A percentile compares a stretch with the other conserved stretches of the same genome.
Conservation (phyloP, 2,113 vertebrate species). For the Machaerirhynchus nigripectus region DNA sequence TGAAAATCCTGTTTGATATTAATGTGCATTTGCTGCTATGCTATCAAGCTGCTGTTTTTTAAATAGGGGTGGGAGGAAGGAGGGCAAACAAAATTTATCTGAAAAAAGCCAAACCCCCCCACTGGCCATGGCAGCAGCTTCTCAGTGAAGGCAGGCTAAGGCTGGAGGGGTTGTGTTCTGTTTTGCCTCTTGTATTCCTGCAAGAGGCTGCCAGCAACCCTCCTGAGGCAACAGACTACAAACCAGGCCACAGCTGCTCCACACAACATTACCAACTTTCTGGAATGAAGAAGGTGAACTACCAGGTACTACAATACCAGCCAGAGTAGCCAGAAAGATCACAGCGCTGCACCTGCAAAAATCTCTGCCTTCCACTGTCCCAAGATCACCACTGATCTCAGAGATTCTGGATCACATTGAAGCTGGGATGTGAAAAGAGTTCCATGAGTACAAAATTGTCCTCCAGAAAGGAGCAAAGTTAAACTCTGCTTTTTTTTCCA, state of each 20-base stretch:
- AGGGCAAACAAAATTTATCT: not conserved
- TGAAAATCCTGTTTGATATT: slow-evolving; percentile 58
- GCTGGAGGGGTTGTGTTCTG: not conserved
- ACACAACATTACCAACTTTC: not conserved
- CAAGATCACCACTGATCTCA: not conserved
- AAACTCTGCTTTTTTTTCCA: not conserved
- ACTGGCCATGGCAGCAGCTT: not conserved
- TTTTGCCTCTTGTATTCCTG: not conserved
- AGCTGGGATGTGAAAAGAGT: not conserved
- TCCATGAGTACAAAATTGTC: not conserved
- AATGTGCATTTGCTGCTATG: slow-evolving; percentile 31
- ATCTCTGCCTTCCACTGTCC: not conserved
- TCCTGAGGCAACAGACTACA: not conserved
- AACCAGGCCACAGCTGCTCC: not conserved
- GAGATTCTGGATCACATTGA: not conserved
- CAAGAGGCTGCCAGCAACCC: not conserved
- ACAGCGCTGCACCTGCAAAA: not conserved
- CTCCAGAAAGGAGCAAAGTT: not conserved
- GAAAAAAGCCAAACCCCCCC: not conserved
- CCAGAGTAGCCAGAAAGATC: not conserved
- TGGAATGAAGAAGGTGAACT: not conserved
- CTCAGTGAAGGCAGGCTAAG: not conserved
- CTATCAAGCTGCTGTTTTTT: slow-evolving; percentile 1
- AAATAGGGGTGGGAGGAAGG: not conserved
- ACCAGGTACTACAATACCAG: not conserved